phyloP scores from a whole-genome alignment of 2,888 invertebrate species.

The Leptinotarsa juncta region DNA sequence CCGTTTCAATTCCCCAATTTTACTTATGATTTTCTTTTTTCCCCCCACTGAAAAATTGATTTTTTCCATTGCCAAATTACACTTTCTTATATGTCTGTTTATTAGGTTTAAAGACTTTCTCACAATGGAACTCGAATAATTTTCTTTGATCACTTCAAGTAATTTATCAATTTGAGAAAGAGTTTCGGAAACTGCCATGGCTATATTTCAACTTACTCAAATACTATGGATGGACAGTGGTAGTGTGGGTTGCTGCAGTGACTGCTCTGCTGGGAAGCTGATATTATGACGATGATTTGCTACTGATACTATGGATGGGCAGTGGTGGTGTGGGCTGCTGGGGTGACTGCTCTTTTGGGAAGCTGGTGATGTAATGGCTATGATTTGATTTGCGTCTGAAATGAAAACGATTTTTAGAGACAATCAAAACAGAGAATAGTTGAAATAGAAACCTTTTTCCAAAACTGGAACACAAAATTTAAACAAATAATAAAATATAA shows the following conservation, averaged over 20 bases:
- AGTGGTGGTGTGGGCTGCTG: not conserved
- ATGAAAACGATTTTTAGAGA: not conserved
- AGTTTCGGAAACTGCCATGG: not conserved
- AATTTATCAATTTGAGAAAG: not conserved
- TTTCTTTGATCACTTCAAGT: slow-evolving; percentile 9
- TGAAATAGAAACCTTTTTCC: not conserved
- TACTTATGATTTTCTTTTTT: not conserved
- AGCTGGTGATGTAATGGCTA: not conserved
- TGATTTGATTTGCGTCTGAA: not conserved
- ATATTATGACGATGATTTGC: not conserved
- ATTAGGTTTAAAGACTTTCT: not conserved
- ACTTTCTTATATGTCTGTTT: slow-evolving; percentile 8
- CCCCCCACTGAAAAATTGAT: not conserved
- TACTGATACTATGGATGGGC: not conserved
- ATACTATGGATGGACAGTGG: not conserved
- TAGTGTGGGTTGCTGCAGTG: not conserved
- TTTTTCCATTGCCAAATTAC: slow-evolving; percentile 5
- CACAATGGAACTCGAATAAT: slow-evolving; percentile 1
- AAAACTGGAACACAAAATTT: not conserved
- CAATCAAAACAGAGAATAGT: not conserved
- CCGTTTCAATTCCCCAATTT: slow-evolving; percentile 3
- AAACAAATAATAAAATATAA: not conserved
- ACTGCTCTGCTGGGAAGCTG: not conserved
- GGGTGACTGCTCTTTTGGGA: not conserved
- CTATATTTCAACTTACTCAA: slow-evolving; percentile 8